Evolutionary conservation across 2,797 vertebrate genomes (phyloP), one percentile per base, ranked within the genome.

Genomic region (Rhinella marina): DNA sequence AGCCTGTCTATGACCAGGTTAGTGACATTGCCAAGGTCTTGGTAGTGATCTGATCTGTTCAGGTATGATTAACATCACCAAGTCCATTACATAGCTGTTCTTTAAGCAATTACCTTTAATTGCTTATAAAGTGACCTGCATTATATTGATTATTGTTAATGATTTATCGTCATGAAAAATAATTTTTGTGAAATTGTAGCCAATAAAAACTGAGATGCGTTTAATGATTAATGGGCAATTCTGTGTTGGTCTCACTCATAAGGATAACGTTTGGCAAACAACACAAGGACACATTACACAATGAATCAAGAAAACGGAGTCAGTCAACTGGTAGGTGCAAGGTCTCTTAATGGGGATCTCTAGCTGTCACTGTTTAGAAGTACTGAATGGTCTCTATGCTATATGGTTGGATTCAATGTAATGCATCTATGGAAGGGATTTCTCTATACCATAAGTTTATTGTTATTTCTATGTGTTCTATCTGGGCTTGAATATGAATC

Each of bases 211-310:
- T 3, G 13, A 64, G 21, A 62, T 80, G 41, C 48, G 87, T 57
- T 85, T 88, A 88, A 85, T 88, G 57, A 88, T 88, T 88, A 81
- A 85, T 81, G 25, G 23, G 1, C 79, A 54, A 17, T 75, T 23
- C 29, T 61, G n/a, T 85, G 80, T 73, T 56, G 48, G 52, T 6
- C 25, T 21, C 61, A 77, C 14, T 61, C 54, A 61, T 27, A 75
- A 1, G 21, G 13, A 19, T 59, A 17, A 57, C 61, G 17, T 68
- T 76, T 66, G 50, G 12, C 29, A 84, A 62, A 10, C 56, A 61
- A 76, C 32, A 3, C n/a, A 9, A 68, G 73, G 57, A 68, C 72
- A 82, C 70, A 56, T 50, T 52, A 25, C 29, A 54, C 52, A 79
- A 87, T 72, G 66, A 76, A 29, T 64, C 29, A 82, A 68, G 86